These are phyloP conservation scores for Drosophila rhopaloa DNA, from an alignment of 1,140 invertebrate genomes.

Conservation along the genomic window DNA sequence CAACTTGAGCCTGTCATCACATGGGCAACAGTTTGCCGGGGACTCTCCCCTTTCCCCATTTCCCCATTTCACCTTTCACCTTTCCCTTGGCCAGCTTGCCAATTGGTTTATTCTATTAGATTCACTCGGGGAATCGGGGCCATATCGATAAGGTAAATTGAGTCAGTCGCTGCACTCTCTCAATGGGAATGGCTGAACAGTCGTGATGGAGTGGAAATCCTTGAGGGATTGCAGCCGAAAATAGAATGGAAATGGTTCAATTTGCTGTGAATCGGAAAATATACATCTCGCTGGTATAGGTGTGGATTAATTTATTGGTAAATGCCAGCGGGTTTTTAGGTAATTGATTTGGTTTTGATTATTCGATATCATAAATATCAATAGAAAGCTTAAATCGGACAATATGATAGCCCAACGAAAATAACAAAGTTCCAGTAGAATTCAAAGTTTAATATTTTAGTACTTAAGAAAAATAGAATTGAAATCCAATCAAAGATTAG, in stretches of 20 bases:
- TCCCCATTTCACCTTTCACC: not conserved
- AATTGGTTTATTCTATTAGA: slow-evolving; percentile 42
- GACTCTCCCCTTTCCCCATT: not conserved
- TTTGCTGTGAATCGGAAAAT: slow-evolving; percentile 9
- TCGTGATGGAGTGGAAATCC: slow-evolving; percentile 17
- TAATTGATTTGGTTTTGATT: not conserved
- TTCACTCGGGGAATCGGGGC: slow-evolving; percentile 30
- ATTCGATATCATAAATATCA: not conserved
- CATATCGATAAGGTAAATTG: slow-evolving; percentile 45
- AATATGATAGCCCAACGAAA: too few species aligned
- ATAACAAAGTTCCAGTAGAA: too few species aligned
- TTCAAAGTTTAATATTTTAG: too few species aligned
- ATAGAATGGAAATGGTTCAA: slow-evolving; percentile 12
- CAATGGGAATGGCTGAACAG: slow-evolving; percentile 12
- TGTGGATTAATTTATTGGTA: not conserved
- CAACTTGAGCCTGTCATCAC: slow-evolving; percentile 52
- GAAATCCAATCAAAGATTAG: too few species aligned
- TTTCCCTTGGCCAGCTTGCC: not conserved
- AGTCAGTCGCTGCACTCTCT: slow-evolving; percentile 12
- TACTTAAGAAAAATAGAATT: too few species aligned
- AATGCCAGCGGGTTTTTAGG: not conserved
- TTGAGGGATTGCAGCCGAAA: not conserved
- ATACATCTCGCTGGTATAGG: not conserved
- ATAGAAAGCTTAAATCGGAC: too few species aligned
- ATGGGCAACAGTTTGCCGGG: slow-evolving; percentile 37